Conservation (phyloP, 1,140 invertebrate species). For the Drosophila rhopaloa region DNA sequence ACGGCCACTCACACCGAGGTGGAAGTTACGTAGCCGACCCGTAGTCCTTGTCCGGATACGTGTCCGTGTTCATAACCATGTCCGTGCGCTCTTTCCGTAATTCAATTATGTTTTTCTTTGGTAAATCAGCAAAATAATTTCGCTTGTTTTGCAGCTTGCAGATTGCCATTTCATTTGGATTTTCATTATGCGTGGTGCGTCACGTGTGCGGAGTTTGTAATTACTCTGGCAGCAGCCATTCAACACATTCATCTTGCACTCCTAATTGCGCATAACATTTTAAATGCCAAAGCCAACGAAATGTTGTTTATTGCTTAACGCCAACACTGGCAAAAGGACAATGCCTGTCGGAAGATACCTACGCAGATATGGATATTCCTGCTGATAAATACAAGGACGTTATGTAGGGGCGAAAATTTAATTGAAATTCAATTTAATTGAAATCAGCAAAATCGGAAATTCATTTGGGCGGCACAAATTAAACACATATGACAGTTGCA, state of each 20-base stretch:
- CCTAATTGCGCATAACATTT: constrained; percentile 61
- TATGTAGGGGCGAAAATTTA: constrained; percentile 47
- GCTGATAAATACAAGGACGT: neutral
- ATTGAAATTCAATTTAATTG: constrained; percentile 79
- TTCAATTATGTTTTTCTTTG: constrained; percentile 82
- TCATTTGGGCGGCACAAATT: constrained; percentile 67
- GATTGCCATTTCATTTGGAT: constrained; percentile 45
- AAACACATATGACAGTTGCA: constrained; percentile 70
- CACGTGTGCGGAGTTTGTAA: constrained; percentile 43
- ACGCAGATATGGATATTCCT: constrained; percentile 1
- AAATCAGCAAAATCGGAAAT: constrained; percentile 64
- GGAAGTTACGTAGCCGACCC: constrained; percentile 29
- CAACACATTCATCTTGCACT: constrained; percentile 45
- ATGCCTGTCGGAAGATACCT: neutral
- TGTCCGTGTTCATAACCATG: constrained; percentile 40
- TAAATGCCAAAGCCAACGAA: constrained; percentile 47
- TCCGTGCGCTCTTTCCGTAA: constrained; percentile 62
- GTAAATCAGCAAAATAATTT: constrained; percentile 79
- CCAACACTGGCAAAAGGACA: constrained; percentile 7
- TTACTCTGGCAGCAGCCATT: constrained; percentile 32
- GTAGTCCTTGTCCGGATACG: constrained; percentile 28
- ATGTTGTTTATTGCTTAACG: constrained; percentile 48
- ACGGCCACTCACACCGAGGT: constrained; percentile 19
- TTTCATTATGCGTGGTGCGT: constrained; percentile 56
- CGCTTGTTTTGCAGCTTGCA: constrained; percentile 61